phyloP scores from a whole-genome alignment of 2,113 vertebrate genomes.

The Chaetura pelagica region DNA sequence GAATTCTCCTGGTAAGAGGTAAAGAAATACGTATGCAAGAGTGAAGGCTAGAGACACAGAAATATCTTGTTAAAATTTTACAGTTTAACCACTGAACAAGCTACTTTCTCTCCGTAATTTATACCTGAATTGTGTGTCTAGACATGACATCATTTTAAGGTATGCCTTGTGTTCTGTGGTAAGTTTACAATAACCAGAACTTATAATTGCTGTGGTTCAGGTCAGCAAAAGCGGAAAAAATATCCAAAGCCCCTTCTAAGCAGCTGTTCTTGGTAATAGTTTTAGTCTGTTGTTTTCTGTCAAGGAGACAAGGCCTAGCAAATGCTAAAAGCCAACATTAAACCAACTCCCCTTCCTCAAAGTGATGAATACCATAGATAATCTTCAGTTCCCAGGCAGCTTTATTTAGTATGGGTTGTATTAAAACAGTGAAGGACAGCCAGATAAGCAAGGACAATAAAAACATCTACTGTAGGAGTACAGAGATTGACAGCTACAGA shows the following conservation, averaged over 20 bases:
- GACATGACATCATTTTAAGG: constrained; percentile 82
- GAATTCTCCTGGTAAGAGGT: constrained; percentile 63
- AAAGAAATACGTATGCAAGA: constrained; percentile 47
- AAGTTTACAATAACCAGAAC: constrained; percentile 78
- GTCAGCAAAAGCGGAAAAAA: constrained; percentile 57
- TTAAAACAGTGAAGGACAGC: constrained; percentile 34
- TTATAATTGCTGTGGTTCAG: constrained; percentile 60
- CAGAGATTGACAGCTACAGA: not conserved
- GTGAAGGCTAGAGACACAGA: constrained; percentile 68
- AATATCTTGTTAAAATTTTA: constrained; percentile 79
- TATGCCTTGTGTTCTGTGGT: constrained; percentile 74
- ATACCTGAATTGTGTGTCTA: constrained; percentile 82
- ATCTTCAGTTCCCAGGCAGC: constrained; percentile 36
- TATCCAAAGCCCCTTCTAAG: constrained; percentile 23
- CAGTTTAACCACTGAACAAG: constrained; percentile 74
- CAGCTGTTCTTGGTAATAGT: constrained; percentile 59
- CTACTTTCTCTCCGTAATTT: constrained; percentile 77
- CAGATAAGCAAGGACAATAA: constrained; percentile 23
- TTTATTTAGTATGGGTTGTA: constrained; percentile 43
- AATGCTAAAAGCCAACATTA: constrained; percentile 25
- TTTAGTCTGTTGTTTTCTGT: constrained; percentile 69
- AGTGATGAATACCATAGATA: constrained; percentile 35
- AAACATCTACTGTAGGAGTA: not conserved
- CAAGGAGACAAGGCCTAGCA: constrained; percentile 64
- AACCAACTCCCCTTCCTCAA: constrained; percentile 38